These are phyloP conservation scores for Latheticus oryzae DNA, from an alignment of 2,888 invertebrate species.

Conservation along the genomic window DNA sequence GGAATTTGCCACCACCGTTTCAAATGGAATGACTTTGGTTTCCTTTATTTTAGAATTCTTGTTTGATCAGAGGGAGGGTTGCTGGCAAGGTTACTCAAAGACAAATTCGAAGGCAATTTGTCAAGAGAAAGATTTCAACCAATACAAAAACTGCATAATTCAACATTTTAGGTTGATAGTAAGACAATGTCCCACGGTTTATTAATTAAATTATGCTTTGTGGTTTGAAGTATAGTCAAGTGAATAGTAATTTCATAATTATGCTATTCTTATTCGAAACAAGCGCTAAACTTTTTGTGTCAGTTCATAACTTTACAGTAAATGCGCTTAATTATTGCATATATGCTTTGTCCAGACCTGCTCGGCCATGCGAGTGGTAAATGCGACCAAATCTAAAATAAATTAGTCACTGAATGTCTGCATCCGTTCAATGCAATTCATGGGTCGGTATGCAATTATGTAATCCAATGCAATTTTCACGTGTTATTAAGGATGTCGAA, in stretches of 20 bases:
- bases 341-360: no score
- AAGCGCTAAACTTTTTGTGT: no score
- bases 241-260: no score
- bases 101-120: conserved; percentile 31
- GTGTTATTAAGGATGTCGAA: conserved; percentile 21
- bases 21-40: conserved; percentile 48
- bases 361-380: no score
- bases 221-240: no score
- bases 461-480: conserved; percentile 36
- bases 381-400: no score
- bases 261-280: no score
- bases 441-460: conserved; percentile 16
- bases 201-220: no score
- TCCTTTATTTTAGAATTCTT: conserved; percentile 47
- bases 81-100: conserved; percentile 24
- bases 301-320: no score
- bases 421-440: conserved; percentile 2
- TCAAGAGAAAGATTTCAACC: neutral
- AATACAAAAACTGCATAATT: neutral
- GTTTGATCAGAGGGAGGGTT: conserved; percentile 46
- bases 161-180: neutral
- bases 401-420: no score
- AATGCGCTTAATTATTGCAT: no score
- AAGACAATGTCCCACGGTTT: no score
- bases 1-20: conserved; percentile 43